phyloP scores from a whole-genome alignment of 2,113 vertebrate genomes.

The Coracopsis vasa region DNA sequence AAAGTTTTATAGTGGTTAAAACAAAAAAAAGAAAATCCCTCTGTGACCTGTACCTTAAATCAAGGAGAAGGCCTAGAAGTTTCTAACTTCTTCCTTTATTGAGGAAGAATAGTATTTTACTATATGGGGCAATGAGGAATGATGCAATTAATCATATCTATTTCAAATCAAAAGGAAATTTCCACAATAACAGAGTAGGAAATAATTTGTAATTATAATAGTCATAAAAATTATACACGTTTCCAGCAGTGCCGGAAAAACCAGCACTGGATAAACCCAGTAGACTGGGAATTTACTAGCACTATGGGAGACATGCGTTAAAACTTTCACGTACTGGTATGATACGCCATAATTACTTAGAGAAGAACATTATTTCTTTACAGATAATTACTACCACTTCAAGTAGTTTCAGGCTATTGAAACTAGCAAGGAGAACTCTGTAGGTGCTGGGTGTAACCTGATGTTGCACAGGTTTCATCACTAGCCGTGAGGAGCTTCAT shows the following conservation, averaged over 20 bases:
- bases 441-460: neutral
- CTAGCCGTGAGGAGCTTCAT: neutral
- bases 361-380: neutral
- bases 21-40: neutral
- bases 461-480: neutral
- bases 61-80: neutral
- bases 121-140: neutral
- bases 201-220: conserved; percentile 9
- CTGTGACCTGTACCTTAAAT: neutral
- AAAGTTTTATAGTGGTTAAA: neutral
- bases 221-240: neutral
- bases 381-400: neutral
- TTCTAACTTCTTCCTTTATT: neutral
- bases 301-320: neutral
- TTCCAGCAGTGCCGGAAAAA: neutral
- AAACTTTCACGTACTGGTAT: neutral
- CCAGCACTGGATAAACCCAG: neutral
- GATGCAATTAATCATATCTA: neutral
- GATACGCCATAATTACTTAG: neutral
- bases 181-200: neutral
- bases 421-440: neutral
- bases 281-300: neutral
- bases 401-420: neutral
- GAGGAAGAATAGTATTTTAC: neutral
- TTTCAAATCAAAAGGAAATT: neutral